Evolutionary conservation across 1,140 invertebrate genomes (phyloP).

Genomic region (Hylyphantes graminicola): DNA sequence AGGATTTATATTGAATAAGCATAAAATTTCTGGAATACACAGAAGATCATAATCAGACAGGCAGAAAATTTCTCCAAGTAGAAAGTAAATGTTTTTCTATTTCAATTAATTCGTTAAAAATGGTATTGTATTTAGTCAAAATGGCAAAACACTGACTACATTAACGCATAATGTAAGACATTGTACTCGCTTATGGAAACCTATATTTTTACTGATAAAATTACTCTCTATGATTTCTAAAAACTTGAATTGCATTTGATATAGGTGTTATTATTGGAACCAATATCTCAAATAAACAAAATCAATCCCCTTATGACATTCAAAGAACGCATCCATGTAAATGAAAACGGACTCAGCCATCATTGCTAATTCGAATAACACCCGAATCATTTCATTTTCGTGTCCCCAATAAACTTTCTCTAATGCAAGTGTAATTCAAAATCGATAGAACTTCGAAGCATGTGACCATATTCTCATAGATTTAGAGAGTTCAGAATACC

Average conservation of each 20-base stretch:
- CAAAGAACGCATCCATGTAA: not conserved
- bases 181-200: too few species aligned
- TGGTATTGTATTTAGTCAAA: too few species aligned
- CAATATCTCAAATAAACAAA: too few species aligned
- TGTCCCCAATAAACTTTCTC: slow-evolving; percentile 30
- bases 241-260: too few species aligned
- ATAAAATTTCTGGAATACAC: not conserved
- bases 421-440: slow-evolving; percentile 59
- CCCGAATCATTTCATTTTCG: slow-evolving; percentile 47
- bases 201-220: too few species aligned
- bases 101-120: too few species aligned
- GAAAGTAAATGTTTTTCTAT: not conserved
- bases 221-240: too few species aligned
- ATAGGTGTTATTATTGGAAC: too few species aligned
- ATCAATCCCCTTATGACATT: too few species aligned
- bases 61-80: not conserved
- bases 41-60: slow-evolving; percentile 14
- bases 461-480: slow-evolving; percentile 56
- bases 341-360: slow-evolving; percentile 31
- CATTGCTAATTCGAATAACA: slow-evolving; percentile 41
- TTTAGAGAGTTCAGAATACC: slow-evolving; percentile 22
- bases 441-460: slow-evolving; percentile 48
- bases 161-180: too few species aligned
- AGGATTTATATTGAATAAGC: too few species aligned
- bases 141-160: too few species aligned